Base-by-base conservation (phyloP, 1,140 invertebrate species). In the Latrodectus geometricus region DNA sequence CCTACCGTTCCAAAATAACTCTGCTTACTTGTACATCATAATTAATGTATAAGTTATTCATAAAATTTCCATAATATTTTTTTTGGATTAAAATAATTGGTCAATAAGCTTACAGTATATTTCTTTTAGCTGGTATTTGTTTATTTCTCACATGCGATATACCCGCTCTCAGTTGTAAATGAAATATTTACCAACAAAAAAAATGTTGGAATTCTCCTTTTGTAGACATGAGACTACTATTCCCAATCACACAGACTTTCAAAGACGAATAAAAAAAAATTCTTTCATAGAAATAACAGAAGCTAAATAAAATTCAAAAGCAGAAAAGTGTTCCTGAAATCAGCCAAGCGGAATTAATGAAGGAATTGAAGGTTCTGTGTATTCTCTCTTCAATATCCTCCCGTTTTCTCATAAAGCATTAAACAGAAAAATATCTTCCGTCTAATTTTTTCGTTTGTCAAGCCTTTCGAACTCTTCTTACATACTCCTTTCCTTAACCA, bases 331-430 rank as follows among this genome's bases (percentile, higher is more conserved):
- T 78, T 78, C 66, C 76, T 68, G 79, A 35, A 81, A 23, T 17
- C 79, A 81, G 68, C 79, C 49, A 70, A 81, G 79, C 79, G 79
- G 79, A 81, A 81, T 81, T 81, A 81, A 81, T 81, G 79, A 81
- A 81, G 49, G 79, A 81, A 81, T 81, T 81, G 50, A 23, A 54
- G 79, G 68, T 65, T 81, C 69, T 81, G 79, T 81, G 79, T 70
- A 20, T 72, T 81, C 79, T 66, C 11, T 61, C 35, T 35, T 79
- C 65, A 56, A 72, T 81, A 70, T 54, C 79, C 79, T 81, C 66
- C 76, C 66, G 69, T 80, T 54, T 61, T 80, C 79, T 49, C 20
- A 72, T 72, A 81, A 72, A 70, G 54, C 66, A 50, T 15, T 81
- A 17, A n/a, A 54, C 9, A 77, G 21, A 35, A 35, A 35, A 35